phyloP scores from a whole-genome alignment of 2,797 vertebrate genomes.

The Anas capensis region DNA sequence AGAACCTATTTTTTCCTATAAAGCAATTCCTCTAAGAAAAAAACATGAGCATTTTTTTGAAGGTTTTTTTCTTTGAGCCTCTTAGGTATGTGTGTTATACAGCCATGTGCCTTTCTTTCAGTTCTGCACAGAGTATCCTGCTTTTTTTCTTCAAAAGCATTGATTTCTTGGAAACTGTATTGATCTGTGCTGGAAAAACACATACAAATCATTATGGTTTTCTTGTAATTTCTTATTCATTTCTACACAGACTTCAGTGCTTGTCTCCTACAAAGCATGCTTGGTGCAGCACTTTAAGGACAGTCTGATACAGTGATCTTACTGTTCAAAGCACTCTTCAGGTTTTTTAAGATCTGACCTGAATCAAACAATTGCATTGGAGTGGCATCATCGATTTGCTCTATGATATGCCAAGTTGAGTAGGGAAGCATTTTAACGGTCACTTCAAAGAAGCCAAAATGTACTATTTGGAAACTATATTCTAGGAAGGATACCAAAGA shows the following conservation, averaged over 20 bases:
- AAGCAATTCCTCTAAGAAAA: not conserved
- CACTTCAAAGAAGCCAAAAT: not conserved
- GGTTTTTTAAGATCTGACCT: conserved; percentile 9
- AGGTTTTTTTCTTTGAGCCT: not conserved
- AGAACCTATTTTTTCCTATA: not conserved
- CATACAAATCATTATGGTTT: not conserved
- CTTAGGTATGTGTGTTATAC: not conserved
- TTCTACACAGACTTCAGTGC: not conserved
- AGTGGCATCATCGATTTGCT: not conserved
- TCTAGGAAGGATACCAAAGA: not conserved
- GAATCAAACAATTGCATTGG: not conserved
- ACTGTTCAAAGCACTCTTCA: not conserved
- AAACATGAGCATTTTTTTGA: not conserved
- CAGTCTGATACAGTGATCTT: not conserved
- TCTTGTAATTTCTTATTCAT: not conserved
- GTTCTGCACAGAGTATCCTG: not conserved
- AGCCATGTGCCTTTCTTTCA: not conserved
- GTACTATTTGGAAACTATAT: not conserved
- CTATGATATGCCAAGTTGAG: not conserved
- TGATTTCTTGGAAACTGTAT: not conserved
- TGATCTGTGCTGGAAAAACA: not conserved
- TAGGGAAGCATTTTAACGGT: not conserved
- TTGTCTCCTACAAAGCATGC: not conserved
- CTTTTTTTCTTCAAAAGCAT: not conserved
- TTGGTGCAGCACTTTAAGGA: not conserved